Evolutionary conservation across 2,888 invertebrate species (phyloP), one percentile per base, ranked within the genome.

Genomic region (Sinhomidia bicolor): DNA sequence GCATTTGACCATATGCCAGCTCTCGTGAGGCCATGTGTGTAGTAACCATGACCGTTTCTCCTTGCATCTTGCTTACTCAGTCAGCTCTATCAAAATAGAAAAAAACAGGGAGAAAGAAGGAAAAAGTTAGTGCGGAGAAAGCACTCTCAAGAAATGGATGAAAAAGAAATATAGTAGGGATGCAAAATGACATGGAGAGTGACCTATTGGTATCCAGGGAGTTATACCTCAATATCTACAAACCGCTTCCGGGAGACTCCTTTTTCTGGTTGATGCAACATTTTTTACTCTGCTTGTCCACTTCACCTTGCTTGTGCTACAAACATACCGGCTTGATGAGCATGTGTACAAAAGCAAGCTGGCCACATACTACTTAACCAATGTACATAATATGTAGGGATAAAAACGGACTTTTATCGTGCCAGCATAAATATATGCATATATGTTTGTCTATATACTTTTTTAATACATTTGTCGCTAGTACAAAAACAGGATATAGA

Each of bases 211-310:
- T 88, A 79, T 88, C 91, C 87, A 71, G 90, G 89, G 91, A 91
- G 89, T 84, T 89, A 90, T 91, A 90, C 90, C 85, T 91, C 90
- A 90, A 90, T 90, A 89, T 91, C 84, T 91, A 85, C 76, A 86
- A 78, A 83, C 84, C 85, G 86, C 89, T 86, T 91, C 89, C 88
- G 78, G 88, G 65, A 65, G 29, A 60, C 83, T 89, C 81, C 83
- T 78, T 82, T 81, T 83, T 78, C 88, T 78, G 65, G 76, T 83
- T 83, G 78, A 83, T 82, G 78, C 76, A 76, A 81, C 87, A 74
- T 76, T 82, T 87, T 82, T 47, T 71, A 47, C 71, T 20, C 65
- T 3, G n/a, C 65, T 44, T 80, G 86, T 86, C 80, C 79, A 85
- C 78, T 79, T 79, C 79, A 79, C 68, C 85, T 44, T 84, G 36